Percentiles rank a stretch among this genome's conserved stretches.
Evolutionary conservation across 2,797 vertebrate genomes (phyloP).

Genomic region (Lagocephalus sceleratus): DNA sequence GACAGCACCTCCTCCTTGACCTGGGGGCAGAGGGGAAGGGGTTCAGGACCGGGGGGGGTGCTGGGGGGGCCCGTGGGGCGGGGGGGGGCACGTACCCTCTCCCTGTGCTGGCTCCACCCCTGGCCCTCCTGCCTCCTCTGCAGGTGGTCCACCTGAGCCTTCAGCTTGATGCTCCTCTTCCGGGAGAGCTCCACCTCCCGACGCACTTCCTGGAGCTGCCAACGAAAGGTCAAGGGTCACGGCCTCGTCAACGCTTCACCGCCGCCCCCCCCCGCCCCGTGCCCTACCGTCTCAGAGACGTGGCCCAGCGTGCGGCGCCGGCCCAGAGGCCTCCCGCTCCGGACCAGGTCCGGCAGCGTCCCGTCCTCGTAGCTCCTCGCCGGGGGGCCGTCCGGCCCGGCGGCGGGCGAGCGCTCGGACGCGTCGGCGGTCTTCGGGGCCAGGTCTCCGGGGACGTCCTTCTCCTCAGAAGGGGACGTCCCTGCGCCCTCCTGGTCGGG

Average conservation of each 20-base stretch:
- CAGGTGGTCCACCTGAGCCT: conserved; percentile 78
- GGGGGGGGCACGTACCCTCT: conserved; percentile 56
- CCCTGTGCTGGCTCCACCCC: conserved; percentile 69
- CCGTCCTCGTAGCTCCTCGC: conserved; percentile 40
- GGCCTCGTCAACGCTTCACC: neutral
- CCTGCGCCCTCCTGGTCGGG: conserved; percentile 15
- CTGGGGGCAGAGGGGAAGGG: conserved; percentile 25
- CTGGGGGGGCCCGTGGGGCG: too few species aligned
- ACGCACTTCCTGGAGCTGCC: conserved; percentile 75
- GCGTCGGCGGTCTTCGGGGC: conserved; percentile 2
- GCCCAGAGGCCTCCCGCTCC: conserved; percentile 60
- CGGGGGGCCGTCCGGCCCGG: conserved; percentile 9
- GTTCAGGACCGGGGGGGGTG: too few species aligned
- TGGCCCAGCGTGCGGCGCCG: conserved; percentile 73
- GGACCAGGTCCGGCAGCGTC: conserved; percentile 73
- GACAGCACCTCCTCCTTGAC: conserved; percentile 75
- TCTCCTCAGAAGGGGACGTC: conserved; percentile 38
- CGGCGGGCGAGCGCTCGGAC: neutral
- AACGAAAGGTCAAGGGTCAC: neutral
- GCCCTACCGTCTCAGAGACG: conserved; percentile 71
- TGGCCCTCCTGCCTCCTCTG: conserved; percentile 66
- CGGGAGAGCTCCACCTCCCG: conserved; percentile 76
- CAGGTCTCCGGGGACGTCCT: conserved; percentile 36
- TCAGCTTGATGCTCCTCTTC: conserved; percentile 71
- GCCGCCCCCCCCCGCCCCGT: neutral